phyloP scores from a whole-genome alignment of 2,113 vertebrate species.

The Theristicus caerulescens region DNA sequence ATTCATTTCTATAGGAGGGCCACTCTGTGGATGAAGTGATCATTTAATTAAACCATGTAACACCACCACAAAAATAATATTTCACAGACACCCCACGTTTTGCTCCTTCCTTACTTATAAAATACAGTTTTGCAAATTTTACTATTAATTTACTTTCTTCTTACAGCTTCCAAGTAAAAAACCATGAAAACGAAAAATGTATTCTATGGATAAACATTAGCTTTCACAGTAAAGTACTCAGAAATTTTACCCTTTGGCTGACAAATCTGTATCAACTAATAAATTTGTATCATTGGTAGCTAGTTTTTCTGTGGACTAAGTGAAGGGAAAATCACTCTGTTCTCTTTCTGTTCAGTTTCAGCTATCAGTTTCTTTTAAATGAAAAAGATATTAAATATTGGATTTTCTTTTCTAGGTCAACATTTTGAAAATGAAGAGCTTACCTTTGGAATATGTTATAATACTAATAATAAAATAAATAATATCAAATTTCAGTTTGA shows the following conservation, averaged over 20 bases:
- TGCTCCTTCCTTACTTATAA: neutral
- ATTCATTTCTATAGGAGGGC: neutral
- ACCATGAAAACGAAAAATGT: accelerated
- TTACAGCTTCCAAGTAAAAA: neutral
- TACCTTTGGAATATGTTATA: neutral
- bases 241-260: neutral
- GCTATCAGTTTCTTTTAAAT: neutral
- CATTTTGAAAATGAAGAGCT: neutral
- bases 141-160: neutral
- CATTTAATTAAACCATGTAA: neutral
- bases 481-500: neutral
- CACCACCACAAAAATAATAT: neutral
- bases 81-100: neutral
- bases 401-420: neutral
- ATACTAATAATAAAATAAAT: neutral
- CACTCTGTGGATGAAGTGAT: neutral
- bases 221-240: neutral
- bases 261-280: neutral
- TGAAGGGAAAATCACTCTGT: neutral
- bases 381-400: neutral
- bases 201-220: neutral
- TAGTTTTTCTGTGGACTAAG: neutral
- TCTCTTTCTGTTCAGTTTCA: neutral
- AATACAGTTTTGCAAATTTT: neutral
- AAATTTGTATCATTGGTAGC: neutral